Evolutionary conservation across 2,888 invertebrate genomes (phyloP).

Genomic region (Drepanosiphum platanoidis): DNA sequence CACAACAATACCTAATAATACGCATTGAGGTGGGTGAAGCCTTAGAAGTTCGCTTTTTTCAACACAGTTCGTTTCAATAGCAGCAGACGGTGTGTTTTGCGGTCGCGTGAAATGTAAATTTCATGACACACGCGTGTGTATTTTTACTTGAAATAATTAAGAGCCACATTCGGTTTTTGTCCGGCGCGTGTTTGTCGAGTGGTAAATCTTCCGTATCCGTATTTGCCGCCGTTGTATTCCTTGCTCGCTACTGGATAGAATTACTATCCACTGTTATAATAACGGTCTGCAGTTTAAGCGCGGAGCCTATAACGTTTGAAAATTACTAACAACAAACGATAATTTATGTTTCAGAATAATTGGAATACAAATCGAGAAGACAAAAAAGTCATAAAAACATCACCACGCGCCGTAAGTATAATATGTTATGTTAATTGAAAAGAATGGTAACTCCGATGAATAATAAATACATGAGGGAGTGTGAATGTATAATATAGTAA

Average conservation of each 20-base stretch:
- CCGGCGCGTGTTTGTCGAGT: neutral
- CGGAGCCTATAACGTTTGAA: neutral
- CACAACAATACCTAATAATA: too few relatives aligned
- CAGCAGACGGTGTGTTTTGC: too few relatives aligned
- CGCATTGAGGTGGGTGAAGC: too few relatives aligned
- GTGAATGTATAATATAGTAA: neutral
- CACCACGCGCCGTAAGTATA: neutral
- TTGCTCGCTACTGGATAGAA: neutral
- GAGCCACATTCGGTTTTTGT: neutral
- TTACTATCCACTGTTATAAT: neutral
- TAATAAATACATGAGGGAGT: neutral
- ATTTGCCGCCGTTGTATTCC: neutral
- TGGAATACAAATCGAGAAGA: slow-evolving; percentile 7
- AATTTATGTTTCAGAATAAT: neutral
- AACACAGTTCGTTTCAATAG: too few relatives aligned
- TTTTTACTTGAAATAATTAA: too few relatives aligned
- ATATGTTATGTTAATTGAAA: neutral
- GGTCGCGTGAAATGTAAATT: too few relatives aligned
- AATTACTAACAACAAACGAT: neutral
- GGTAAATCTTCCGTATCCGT: neutral
- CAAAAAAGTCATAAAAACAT: slow-evolving; percentile 33
- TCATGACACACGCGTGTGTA: too few relatives aligned
- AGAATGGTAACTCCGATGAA: neutral
- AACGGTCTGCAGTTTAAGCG: neutral
- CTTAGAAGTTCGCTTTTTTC: too few relatives aligned